Percentiles rank a stretch among this genome's conserved stretches.
Conservation (phyloP, 2,113 vertebrate genomes). For the Cacatua alba region DNA sequence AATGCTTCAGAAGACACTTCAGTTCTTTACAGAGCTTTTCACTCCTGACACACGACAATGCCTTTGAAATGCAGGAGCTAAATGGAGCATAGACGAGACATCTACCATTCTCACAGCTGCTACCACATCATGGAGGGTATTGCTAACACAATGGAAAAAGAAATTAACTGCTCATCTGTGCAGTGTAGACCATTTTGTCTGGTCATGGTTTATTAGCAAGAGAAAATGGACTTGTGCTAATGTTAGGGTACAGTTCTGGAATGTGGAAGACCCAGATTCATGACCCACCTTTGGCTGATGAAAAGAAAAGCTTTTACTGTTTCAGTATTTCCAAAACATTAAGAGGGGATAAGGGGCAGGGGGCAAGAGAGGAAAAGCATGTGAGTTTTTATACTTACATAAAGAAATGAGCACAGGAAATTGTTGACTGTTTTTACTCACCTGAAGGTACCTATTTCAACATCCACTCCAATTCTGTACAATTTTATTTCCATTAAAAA, state of each 20-base stretch:
- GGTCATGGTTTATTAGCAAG: constrained; percentile 42
- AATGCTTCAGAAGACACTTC: constrained; percentile 9
- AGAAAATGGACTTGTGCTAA: background rate
- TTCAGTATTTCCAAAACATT: background rate
- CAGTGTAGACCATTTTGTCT: constrained; percentile 14
- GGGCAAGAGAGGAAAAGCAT: background rate
- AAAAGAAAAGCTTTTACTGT: background rate
- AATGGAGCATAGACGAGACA: constrained; percentile 63
- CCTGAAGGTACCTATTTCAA: background rate
- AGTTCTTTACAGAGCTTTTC: constrained; percentile 27
- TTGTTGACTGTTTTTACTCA: background rate
- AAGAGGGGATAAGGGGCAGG: background rate
- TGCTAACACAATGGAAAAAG: constrained; percentile 48
- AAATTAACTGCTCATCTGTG: constrained; percentile 66
- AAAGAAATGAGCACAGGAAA: background rate
- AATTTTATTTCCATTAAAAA: background rate
- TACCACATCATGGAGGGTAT: constrained; percentile 25
- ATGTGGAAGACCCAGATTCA: background rate
- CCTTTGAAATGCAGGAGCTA: constrained; percentile 52
- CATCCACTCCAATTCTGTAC: background rate
- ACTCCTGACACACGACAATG: background rate
- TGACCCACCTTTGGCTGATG: background rate
- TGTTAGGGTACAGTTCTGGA: background rate
- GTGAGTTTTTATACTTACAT: background rate
- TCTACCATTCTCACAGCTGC: constrained; percentile 67